Conservation (phyloP, 2,888 invertebrate species). For the Leuctra nigra region DNA sequence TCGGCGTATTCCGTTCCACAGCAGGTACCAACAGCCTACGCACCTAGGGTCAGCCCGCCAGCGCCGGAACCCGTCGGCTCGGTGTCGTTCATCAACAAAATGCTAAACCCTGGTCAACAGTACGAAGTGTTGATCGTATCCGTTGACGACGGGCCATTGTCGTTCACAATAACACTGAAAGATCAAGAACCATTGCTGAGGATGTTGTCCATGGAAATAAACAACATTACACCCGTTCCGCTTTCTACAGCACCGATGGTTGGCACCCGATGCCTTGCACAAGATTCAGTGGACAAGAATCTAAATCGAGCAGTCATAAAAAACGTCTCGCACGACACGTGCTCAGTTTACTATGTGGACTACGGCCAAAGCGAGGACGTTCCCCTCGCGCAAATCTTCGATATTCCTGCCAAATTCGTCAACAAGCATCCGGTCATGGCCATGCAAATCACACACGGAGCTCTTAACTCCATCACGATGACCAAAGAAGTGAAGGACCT, state of each 20-base stretch:
- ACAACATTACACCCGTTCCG: constrained; percentile 50
- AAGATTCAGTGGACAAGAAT: constrained; percentile 59
- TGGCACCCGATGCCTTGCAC: constrained; percentile 70
- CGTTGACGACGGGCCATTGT: constrained; percentile 71
- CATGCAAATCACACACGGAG: constrained; percentile 64
- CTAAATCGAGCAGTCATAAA: constrained; percentile 72
- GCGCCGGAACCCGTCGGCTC: constrained; percentile 30
- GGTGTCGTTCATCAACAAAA: constrained; percentile 37
- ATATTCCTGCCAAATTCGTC: constrained; percentile 65
- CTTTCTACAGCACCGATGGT: constrained; percentile 62
- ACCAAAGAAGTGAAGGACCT: constrained; percentile 56
- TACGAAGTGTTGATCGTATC: constrained; percentile 67
- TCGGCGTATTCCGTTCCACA: too few relatives aligned
- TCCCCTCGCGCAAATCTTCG: constrained; percentile 62
- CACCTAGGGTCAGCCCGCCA: not conserved
- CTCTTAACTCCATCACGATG: constrained; percentile 50
- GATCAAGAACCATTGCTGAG: constrained; percentile 53
- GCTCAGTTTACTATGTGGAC: constrained; percentile 73
- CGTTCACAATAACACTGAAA: constrained; percentile 68
- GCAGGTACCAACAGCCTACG: too few relatives aligned
- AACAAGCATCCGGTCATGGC: constrained; percentile 63
- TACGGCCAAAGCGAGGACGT: constrained; percentile 72
- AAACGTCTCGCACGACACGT: constrained; percentile 61
- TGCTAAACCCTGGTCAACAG: constrained; percentile 47
- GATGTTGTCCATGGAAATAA: constrained; percentile 66